Evolutionary conservation across 2,113 vertebrate species (phyloP), one percentile per base, ranked within the genome.

Genomic region (Labrus mixtus): DNA sequence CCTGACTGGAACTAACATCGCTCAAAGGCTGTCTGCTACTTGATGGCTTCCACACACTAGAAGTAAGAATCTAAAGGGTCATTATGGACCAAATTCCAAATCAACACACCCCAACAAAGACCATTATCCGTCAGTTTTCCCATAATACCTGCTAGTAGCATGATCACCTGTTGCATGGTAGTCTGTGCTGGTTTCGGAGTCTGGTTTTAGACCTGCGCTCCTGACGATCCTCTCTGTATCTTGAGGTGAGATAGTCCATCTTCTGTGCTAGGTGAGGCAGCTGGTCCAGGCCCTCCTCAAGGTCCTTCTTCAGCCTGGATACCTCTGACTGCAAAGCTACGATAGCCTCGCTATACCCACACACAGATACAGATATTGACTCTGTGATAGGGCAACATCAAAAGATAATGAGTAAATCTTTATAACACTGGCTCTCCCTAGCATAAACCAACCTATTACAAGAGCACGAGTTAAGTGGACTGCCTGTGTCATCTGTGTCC

Each of bases 261-360:
- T 79, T 91, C 80, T 90, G 89, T 25, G 81, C 46, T 2, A 91
- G 80, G 15, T 93, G 90, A 48, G 93, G 93, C 59, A 94, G 78
- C 70, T 93, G 90, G 58, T 90, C 73, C 17, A 95, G 79, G 45
- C 92, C 90, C 41, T 93, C 87, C 70, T 93, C 80, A 54, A 95
- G 84, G 41, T 91, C 90, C 78, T 80, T 88, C 88, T 93, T 95
- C 41, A 95, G 90, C 22, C 62, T 78, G 39, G 88, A 90, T 1
- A 95, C 92, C 55, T 95, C 93, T 1, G 79, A 84, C 90, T 94
- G 93, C 73, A 95, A 87, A 25, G 88, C 89, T 29, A 91, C 58
- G 45, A 95, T 90, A 22, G 90, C 92, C 55, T 93, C 92, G 79
- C 93, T 94, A 63, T 71, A 69, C 29, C 56, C 13, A 53, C 20